Evolutionary conservation across 2,888 invertebrate species (phyloP).

Genomic region (Mythimna impura): DNA sequence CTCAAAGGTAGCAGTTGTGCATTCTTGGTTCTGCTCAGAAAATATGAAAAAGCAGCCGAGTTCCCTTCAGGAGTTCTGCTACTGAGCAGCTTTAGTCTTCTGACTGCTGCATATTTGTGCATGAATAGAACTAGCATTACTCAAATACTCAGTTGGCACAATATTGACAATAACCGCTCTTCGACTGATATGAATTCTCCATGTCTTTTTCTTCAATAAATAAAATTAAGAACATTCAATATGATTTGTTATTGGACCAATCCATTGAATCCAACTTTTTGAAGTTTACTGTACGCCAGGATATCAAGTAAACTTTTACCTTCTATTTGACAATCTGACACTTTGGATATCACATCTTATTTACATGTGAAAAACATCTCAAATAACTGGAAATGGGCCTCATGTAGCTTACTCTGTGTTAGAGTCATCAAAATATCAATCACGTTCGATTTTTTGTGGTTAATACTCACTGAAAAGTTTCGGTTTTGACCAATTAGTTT

Average conservation of each 20-base stretch:
- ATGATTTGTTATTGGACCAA: not conserved
- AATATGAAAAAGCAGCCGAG: not conserved
- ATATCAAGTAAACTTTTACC: too few relatives aligned
- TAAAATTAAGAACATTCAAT: not conserved
- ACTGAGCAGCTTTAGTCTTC: not conserved
- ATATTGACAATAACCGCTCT: not conserved
- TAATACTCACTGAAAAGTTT: not conserved
- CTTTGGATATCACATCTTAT: not conserved
- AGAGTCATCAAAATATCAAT: not conserved
- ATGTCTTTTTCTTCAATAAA: not conserved
- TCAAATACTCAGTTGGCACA: not conserved
- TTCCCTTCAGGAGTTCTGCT: too few relatives aligned
- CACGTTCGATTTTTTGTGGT: not conserved
- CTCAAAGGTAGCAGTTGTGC: not conserved
- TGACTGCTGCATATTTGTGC: not conserved
- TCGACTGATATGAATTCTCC: not conserved
- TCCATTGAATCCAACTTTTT: not conserved
- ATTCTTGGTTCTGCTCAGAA: not conserved
- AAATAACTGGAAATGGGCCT: not conserved
- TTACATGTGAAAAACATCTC: not conserved
- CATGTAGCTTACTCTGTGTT: not conserved
- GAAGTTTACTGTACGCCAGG: too few relatives aligned
- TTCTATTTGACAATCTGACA: not conserved
- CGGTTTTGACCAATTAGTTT: not conserved
- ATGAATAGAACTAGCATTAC: not conserved